Conservation (phyloP, 2,797 vertebrate species). For the Sebastes nivosus region DNA sequence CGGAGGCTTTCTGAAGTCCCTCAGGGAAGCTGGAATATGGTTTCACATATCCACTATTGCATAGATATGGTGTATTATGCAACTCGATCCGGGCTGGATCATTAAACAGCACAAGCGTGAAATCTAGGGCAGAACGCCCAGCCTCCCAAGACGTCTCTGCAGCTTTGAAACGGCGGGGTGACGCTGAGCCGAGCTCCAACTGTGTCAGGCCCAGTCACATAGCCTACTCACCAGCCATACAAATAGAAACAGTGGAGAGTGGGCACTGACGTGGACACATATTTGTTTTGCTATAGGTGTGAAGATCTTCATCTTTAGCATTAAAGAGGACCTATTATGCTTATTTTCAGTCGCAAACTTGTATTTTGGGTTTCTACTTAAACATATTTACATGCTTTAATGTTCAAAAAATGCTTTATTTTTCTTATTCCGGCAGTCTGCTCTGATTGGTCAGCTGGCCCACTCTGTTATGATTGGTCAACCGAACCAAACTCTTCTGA, state of each 20-base stretch:
- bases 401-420: no score
- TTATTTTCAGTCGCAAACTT: no score
- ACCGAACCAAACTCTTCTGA: no score
- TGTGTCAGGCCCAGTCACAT: slow-evolving; percentile 42
- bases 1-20: slow-evolving; percentile 21
- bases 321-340: no score
- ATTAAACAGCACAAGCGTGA: slow-evolving; percentile 75
- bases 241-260: slow-evolving; percentile 5
- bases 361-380: no score
- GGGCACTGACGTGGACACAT: background rate
- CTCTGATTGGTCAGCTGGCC: no score
- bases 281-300: background rate
- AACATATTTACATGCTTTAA: accelerated
- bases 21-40: slow-evolving; percentile 38
- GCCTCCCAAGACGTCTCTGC: slow-evolving; percentile 70
- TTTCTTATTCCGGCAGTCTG: no score
- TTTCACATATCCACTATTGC: slow-evolving; percentile 51
- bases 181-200: slow-evolving; percentile 54
- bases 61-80: slow-evolving; percentile 71
- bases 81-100: slow-evolving; percentile 69
- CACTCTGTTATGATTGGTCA: no score
- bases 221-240: slow-evolving; percentile 2
- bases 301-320: background rate
- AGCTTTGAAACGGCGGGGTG: slow-evolving; percentile 59
- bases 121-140: slow-evolving; percentile 73